A percentile compares a stretch with the other conserved stretches of the same genome.
These are phyloP conservation scores for Scalopus aquaticus DNA, from an alignment of 2,113 vertebrate species.

Conservation along the genomic window DNA sequence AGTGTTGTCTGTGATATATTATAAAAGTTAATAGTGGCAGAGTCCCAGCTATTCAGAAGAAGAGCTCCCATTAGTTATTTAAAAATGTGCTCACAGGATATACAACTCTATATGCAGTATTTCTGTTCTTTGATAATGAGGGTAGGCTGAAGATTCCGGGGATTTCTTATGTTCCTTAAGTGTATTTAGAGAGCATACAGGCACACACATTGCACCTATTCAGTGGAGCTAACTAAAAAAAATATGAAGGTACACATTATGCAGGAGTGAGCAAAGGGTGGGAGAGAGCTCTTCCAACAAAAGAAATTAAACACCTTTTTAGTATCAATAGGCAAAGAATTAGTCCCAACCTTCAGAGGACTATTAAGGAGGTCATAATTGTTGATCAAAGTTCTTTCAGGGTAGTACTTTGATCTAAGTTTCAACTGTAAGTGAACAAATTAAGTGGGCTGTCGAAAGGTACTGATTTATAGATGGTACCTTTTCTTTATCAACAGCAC, in stretches of 20 bases:
- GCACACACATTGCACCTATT: neutral
- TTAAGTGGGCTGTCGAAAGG: neutral
- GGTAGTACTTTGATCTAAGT: neutral
- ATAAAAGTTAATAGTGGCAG: neutral
- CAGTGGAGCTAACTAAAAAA: conserved; percentile 44
- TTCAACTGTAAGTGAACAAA: neutral
- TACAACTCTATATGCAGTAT: neutral
- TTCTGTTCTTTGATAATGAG: neutral
- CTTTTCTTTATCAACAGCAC: neutral
- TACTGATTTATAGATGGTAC: neutral
- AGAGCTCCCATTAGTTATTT: neutral
- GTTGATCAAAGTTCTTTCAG: neutral
- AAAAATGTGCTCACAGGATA: neutral
- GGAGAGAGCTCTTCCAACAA: neutral
- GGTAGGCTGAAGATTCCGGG: neutral
- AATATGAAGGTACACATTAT: neutral
- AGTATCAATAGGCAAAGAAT: neutral
- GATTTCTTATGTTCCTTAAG: neutral
- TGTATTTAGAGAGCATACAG: neutral
- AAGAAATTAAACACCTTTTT: neutral
- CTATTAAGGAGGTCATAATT: neutral
- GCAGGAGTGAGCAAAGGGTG: neutral
- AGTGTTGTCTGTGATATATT: neutral
- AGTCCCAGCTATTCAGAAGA: conserved; percentile 4
- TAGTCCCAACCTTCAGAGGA: neutral